A percentile compares a stretch with the other conserved stretches of the same genome.
phyloP scores from a whole-genome alignment of 2,797 vertebrate species.

The Sphenodon punctatus region DNA sequence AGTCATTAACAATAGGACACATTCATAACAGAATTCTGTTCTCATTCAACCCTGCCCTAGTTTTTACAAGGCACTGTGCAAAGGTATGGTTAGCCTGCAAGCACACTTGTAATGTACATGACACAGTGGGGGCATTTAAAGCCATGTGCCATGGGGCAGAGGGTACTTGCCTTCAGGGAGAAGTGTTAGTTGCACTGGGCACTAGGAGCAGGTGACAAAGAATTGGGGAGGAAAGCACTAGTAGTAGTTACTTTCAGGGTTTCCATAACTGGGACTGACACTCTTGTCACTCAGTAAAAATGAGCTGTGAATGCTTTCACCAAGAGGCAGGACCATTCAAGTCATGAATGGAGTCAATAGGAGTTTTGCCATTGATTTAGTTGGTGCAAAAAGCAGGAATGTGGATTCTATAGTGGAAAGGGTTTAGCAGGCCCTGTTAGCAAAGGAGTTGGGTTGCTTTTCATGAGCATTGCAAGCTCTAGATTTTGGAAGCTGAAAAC shows the following conservation, averaged over 20 bases:
- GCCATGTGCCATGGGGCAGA: constrained; percentile 1
- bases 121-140: neutral
- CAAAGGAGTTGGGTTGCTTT: neutral
- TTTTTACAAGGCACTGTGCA: constrained; percentile 25
- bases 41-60: too few relatives aligned
- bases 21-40: neutral
- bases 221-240: too few relatives aligned
- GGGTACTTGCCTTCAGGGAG: too few relatives aligned
- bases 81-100: neutral
- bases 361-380: too few relatives aligned
- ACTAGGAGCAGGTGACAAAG: neutral
- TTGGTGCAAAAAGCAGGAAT: neutral
- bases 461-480: neutral
- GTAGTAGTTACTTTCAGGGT: neutral
- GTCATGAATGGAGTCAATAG: too few relatives aligned
- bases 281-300: neutral
- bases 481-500: neutral
- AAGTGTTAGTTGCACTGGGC: fast-evolving
- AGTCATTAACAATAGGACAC: neutral
- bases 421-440: neutral
- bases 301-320: neutral
- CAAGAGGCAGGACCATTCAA: too few relatives aligned
- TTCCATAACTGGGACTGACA: neutral
- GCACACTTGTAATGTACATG: constrained; percentile 20
- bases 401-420: neutral